Base-by-base conservation (phyloP, 2,113 vertebrate genomes). In the Hydrolagus affinis region DNA sequence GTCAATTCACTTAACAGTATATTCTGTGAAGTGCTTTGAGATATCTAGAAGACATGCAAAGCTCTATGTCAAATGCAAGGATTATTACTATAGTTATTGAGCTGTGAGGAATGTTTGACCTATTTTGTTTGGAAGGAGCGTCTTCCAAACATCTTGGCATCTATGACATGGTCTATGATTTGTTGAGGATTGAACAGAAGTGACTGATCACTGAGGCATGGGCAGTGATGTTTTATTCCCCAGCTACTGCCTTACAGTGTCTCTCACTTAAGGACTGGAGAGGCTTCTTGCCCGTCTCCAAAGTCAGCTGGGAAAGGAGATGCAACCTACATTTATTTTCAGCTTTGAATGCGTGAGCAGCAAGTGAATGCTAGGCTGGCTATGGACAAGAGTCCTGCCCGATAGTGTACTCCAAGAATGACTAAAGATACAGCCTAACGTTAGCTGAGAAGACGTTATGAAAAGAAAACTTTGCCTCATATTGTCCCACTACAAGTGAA, bases 201-300 rank as follows among this genome's bases (percentile, higher is more conserved):
- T 11, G 15, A 32, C 25, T 68, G 66, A 64, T 28, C 17, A 83
- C 3, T 66, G 25, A 66, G 64, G 78, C 21, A 66, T 25, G 32
- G 78, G 78, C 66, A 66, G 28, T 83, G 78, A 83, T 83, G 62
- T 64, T 25, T 66, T 68, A 66, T 60, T 83, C 66, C 66, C 78
- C 78, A 83, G 78, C 60, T 66, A 21, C 44, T 75, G 73, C 73
- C 73, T 75, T 30, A 44, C 6, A 75, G 8, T 75, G 32, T 2
- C 17, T 56, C 2, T 19, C 56, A 75, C 32, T 21, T 75, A 3
- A 21, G 73, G 0, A 19, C n/a, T 17, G 73, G 32, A 8, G 32
- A 74, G 72, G 14, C 30, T 30, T 74, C n/a, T 32, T 74, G 72
- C 19, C n/a, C 62, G 15, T 10, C 28, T 68, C 19, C 28, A 68